Base-by-base conservation (phyloP, 1,140 invertebrate genomes). In the Drosophila nikananu region DNA sequence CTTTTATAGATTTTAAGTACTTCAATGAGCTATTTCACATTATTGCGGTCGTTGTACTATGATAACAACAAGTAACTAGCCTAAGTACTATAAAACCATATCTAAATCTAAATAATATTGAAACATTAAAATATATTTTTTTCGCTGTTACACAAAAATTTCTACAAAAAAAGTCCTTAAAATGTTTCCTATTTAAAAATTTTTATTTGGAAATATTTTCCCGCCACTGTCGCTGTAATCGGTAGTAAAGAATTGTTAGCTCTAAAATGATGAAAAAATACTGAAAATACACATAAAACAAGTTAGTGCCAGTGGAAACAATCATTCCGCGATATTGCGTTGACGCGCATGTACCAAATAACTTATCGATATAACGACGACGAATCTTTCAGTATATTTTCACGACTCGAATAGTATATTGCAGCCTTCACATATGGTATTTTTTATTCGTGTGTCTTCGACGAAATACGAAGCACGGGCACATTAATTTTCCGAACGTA, bases 11-110 rank as follows among this genome's bases (percentile, higher is more conserved):
- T 92, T 52, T 59, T 92, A 4, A 92, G 91, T 51, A 81, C 91
- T 49, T 92, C 91, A 37, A 80, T 92, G 77, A 91, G 84, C 32
- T 92, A 92, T 63, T 92, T 92, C 19, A 91, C 91, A 19, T 73
- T 92, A 17, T 57, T 92, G 30, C 74, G 91, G 23, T 92, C 91
- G 13, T 52, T 92, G 27, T 92, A 82, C 49, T 52, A 81, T 51
- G 91, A 91, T 41, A 62, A 83, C 37, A 59, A 39, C 51, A 59
- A 81, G 8, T 30, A 60, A 77, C 9, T 30, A 2, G 19, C 15
- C n/a, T 10, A 21, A 21, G 15, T 13, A 57, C 25, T 2, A n/a
- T n/a, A n/a, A n/a, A 27, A 51, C 27, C 9, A 27, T n/a, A n/a
- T 19, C 4, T 12, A 2, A 10, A n/a, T 27, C 8, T n/a, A n/a